Evolutionary conservation across 2,888 invertebrate genomes (phyloP), one percentile per base, ranked within the genome.

Genomic region (Nymphalis polychloros): DNA sequence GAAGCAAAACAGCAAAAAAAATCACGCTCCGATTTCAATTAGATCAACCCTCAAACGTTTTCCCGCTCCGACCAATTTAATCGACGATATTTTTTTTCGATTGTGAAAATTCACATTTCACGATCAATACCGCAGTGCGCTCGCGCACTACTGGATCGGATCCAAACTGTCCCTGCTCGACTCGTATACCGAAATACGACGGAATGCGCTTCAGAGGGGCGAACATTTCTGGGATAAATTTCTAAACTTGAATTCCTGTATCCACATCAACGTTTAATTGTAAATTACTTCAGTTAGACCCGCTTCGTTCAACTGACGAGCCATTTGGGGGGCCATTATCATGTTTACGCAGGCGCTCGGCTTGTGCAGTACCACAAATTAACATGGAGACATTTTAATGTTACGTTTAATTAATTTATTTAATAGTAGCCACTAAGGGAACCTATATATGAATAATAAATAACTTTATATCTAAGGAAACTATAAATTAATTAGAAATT

Each of bases 91-190:
- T 41, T 63, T 59, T 59, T 63, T 41, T 62, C 41, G 35, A 27
- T 63, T 53, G 67, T 62, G 17, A 46, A 20, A 47, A 57, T 23
- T n/a, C 59, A 57, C 31, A 49, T 67, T 62, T 63, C 61, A 70
- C 73, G 71, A 71, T 72, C 63, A 66, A 63, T 69, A 64, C 65
- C 53, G 66, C 59, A 68, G 65, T 75, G 73, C 73, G 72, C 74
- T 70, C 72, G 74, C 76, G 76, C 74, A 69, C 63, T 53, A 91
- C 92, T 92, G 92, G 92, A 90, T 84, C 83, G 79, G 79, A 77
- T 90, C 90, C 91, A 91, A 92, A 88, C 87, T 90, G 90, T 92
- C 91, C 86, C 89, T 82, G 87, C 87, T 84, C 81, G 79, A 80
- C 80, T 86, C 84, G 80, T 86, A 87, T 88, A 91, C 92, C 84